Percentiles rank a stretch among this genome's conserved stretches.
Conservation (phyloP, 2,797 vertebrate species). For the Arrhamphus sclerolepis region DNA sequence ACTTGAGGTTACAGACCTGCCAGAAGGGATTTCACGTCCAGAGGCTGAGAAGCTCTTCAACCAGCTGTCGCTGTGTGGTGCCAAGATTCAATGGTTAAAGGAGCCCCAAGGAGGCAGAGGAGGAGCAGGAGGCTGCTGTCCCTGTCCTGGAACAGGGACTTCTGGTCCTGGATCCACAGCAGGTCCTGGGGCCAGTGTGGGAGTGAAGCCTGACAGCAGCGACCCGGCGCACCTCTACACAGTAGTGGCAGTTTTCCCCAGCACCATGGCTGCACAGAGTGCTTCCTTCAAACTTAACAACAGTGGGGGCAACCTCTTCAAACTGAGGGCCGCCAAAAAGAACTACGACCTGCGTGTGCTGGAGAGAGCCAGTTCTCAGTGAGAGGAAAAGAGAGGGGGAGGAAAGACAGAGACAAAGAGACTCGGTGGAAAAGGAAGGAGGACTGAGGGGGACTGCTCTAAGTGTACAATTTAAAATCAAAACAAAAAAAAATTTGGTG, state of each 20-base stretch:
- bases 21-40: slow-evolving; percentile 94
- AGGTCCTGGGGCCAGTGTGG: slow-evolving; percentile 44
- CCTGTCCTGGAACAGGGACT: slow-evolving; percentile 43
- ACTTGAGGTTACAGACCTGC: slow-evolving; percentile 96
- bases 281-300: slow-evolving; percentile 99
- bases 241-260: slow-evolving; percentile 97
- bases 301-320: slow-evolving; percentile 93
- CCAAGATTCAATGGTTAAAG: slow-evolving; percentile 99
- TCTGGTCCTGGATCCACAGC: slow-evolving; percentile 60
- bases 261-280: slow-evolving; percentile 94
- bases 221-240: slow-evolving; percentile 98
- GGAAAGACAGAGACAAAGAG: slow-evolving; percentile 55
- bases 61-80: slow-evolving; percentile 94
- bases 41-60: slow-evolving; percentile 98
- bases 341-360: slow-evolving; percentile 96
- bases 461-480: slow-evolving; percentile 65
- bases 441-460: slow-evolving; percentile 65
- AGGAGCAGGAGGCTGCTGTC: slow-evolving; percentile 73
- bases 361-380: slow-evolving; percentile 97
- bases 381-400: slow-evolving; percentile 66
- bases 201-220: slow-evolving; percentile 78
- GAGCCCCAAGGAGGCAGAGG: slow-evolving; percentile 90
- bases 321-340: slow-evolving; percentile 95
- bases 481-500: slow-evolving; percentile 28
- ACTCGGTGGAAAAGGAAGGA: slow-evolving; percentile 60